A percentile compares a stretch with the other conserved stretches of the same genome.
These are phyloP conservation scores for Chauna torquata DNA, from an alignment of 2,113 vertebrate species.

Conservation along the genomic window DNA sequence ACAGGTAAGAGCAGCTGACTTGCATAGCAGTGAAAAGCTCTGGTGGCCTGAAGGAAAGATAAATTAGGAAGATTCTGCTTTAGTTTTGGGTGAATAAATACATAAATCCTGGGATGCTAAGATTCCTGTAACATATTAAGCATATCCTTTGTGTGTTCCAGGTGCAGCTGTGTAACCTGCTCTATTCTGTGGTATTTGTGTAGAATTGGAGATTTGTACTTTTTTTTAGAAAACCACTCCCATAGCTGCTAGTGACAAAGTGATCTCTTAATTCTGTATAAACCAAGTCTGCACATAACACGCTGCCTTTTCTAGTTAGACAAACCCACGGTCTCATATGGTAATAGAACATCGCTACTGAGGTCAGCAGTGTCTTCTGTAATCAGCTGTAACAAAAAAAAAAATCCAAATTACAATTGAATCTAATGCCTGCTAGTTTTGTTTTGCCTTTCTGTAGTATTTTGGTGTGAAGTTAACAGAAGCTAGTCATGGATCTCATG, in stretches of 20 bases:
- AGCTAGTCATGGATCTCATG: background rate
- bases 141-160: background rate
- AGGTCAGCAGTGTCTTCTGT: background rate
- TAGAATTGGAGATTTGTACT: background rate
- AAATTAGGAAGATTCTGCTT: background rate
- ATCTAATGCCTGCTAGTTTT: background rate
- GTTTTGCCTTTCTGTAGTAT: background rate
- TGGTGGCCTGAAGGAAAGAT: background rate
- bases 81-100: background rate
- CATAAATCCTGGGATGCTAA: accelerated
- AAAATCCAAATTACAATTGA: background rate
- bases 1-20: slow-evolving; percentile 80
- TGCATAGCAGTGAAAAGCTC: background rate
- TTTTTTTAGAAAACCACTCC: background rate
- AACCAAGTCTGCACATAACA: background rate
- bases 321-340: background rate
- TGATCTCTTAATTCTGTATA: background rate
- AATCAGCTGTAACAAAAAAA: background rate
- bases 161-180: background rate
- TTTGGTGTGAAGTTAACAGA: background rate
- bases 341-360: background rate
- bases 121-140: background rate
- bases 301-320: background rate
- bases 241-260: background rate
- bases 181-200: background rate